phyloP scores from a whole-genome alignment of 2,888 invertebrate genomes.

The Eupithecia tripunctaria region DNA sequence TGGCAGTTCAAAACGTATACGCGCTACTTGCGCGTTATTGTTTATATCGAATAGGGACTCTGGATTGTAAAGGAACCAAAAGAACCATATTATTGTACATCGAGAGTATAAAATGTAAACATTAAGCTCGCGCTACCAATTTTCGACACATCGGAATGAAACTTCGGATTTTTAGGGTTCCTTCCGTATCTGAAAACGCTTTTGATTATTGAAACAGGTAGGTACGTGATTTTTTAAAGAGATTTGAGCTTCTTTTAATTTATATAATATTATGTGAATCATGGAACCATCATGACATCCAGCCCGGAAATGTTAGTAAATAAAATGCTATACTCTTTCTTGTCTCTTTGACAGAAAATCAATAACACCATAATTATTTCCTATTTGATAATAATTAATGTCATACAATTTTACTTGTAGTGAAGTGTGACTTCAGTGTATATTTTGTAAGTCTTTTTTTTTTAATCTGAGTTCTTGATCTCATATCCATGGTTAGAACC shows the following conservation, averaged over 20 bases:
- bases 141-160: slow-evolving; percentile 9
- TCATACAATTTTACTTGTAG: too few species aligned
- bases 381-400: too few species aligned
- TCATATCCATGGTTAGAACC: too few species aligned
- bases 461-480: too few species aligned
- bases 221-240: neutral
- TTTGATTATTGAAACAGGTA: neutral
- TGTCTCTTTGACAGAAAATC: too few species aligned
- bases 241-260: neutral
- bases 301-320: neutral
- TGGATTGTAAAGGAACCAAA: slow-evolving; percentile 68
- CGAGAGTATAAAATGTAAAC: slow-evolving; percentile 40
- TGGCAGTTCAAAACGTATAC: neutral
- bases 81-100: slow-evolving; percentile 58
- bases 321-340: neutral
- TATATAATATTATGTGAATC: neutral
- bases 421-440: too few species aligned
- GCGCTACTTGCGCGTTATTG: neutral
- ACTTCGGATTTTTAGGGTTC: neutral
- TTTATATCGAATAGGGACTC: neutral
- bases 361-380: too few species aligned
- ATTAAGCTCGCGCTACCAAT: slow-evolving; percentile 21
- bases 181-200: neutral
- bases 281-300: neutral
- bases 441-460: too few species aligned